phyloP scores from a whole-genome alignment of 2,888 invertebrate species.

The Plusia festucae region DNA sequence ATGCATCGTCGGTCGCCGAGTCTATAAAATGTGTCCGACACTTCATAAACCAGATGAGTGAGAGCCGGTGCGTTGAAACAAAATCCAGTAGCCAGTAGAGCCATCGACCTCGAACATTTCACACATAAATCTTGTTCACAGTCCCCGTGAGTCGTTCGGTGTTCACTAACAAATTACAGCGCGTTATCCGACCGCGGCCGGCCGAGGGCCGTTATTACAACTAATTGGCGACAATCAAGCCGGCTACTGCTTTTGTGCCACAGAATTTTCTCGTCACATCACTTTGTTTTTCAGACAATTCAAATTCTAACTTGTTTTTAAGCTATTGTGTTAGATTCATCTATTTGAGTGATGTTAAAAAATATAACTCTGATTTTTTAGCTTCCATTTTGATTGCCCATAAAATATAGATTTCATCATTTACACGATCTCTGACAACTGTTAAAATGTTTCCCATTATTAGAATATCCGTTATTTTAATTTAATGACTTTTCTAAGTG shows the following conservation, averaged over 20 bases:
- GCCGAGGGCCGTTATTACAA: constrained; percentile 82
- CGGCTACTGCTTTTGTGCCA: constrained; percentile 75
- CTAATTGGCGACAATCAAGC: constrained; percentile 87
- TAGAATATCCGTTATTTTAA: constrained; percentile 25
- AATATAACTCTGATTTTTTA: constrained; percentile 5
- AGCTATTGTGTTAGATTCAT: constrained; percentile 28
- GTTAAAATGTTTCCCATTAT: constrained; percentile 18
- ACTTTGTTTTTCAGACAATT: constrained; percentile 62
- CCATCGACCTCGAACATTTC: constrained; percentile 80
- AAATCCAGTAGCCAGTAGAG: constrained; percentile 65
- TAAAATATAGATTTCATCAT: neutral
- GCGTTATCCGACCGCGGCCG: constrained; percentile 71
- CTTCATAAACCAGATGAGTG: constrained; percentile 64
- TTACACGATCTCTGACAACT: too few relatives aligned
- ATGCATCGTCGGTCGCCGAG: constrained; percentile 49
- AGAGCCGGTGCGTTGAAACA: constrained; percentile 51
- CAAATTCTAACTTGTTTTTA: constrained; percentile 46
- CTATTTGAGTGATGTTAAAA: constrained; percentile 33
- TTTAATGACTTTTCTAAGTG: constrained; percentile 31
- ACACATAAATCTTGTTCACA: constrained; percentile 81
- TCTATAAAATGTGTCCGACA: constrained; percentile 64
- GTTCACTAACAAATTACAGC: constrained; percentile 79
- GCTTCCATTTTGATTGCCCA: constrained; percentile 8
- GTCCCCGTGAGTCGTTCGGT: constrained; percentile 62
- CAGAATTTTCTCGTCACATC: constrained; percentile 69